phyloP scores from a whole-genome alignment of 2,888 invertebrate species.

The Meteorus colon region DNA sequence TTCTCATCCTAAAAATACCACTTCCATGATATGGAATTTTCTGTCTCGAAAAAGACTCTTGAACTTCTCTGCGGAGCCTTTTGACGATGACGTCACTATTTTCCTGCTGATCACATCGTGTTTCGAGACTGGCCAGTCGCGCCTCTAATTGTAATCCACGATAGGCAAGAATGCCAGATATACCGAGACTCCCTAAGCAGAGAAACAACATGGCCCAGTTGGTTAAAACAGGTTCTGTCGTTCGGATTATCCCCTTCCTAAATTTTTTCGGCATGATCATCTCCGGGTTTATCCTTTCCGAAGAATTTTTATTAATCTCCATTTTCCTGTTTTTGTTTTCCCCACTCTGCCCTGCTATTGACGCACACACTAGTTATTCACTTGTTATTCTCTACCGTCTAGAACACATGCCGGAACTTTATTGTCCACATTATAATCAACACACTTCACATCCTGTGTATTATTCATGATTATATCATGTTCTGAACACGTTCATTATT shows the following conservation, averaged over 20 bases:
- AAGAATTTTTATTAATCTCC: constrained; percentile 59
- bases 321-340: constrained; percentile 44
- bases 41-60: constrained; percentile 53
- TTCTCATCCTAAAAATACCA: constrained; percentile 63
- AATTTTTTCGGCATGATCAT: constrained; percentile 62
- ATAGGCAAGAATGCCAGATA: constrained; percentile 65
- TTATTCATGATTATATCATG: constrained; percentile 23
- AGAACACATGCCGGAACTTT: constrained; percentile 60
- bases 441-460: constrained; percentile 40
- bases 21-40: constrained; percentile 49
- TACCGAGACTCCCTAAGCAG: constrained; percentile 65
- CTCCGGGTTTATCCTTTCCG: constrained; percentile 56
- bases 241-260: constrained; percentile 52
- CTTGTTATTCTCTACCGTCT: constrained; percentile 48
- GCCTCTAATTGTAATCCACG: constrained; percentile 65
- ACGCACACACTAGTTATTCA: constrained; percentile 31
- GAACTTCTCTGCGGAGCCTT: constrained; percentile 60
- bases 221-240: constrained; percentile 47
- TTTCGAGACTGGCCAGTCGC: constrained; percentile 65
- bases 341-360: constrained; percentile 27
- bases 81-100: constrained; percentile 54
- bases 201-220: constrained; percentile 67
- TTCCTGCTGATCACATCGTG: constrained; percentile 54
- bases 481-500: background rate
- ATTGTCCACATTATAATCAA: constrained; percentile 64